Percentiles rank a stretch among this genome's conserved stretches.
These are phyloP conservation scores for Patella pellucida DNA, from an alignment of 2,888 invertebrate species.

Conservation along the genomic window DNA sequence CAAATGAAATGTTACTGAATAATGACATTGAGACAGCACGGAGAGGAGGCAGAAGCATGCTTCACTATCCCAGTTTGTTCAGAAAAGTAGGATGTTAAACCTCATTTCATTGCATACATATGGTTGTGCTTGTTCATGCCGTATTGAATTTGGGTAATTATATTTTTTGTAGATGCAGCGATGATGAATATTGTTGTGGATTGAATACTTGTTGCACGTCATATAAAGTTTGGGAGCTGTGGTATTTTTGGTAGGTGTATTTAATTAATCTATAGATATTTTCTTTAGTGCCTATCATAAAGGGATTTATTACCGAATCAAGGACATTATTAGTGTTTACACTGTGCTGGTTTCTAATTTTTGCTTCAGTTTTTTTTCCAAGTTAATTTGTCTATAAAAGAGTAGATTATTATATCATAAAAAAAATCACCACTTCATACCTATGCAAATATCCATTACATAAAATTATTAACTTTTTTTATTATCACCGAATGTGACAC, in stretches of 20 bases:
- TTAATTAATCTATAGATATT: background rate
- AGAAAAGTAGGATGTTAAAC: no score
- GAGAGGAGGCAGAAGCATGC: no score
- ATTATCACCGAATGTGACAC: no score
- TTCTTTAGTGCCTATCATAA: background rate
- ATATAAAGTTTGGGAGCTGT: slow-evolving; percentile 66
- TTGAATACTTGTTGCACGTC: slow-evolving; percentile 65
- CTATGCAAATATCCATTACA: no score
- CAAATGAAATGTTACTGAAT: no score
- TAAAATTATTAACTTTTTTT: no score
- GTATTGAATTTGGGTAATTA: background rate
- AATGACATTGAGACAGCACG: no score
- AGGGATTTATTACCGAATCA: background rate
- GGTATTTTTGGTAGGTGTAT: slow-evolving; percentile 66
- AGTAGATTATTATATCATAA: no score
- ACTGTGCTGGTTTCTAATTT: slow-evolving; percentile 51
- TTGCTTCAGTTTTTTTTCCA: slow-evolving; percentile 59
- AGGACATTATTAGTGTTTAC: slow-evolving; percentile 9
- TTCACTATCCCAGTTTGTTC: no score
- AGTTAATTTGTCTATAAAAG: slow-evolving; percentile 30
- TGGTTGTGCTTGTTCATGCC: background rate
- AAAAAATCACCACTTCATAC: no score
- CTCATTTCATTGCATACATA: no score
- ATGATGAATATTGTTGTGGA: slow-evolving; percentile 67
- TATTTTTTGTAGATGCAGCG: slow-evolving; percentile 50